A percentile compares a stretch with the other conserved stretches of the same genome.
Conservation (phyloP, 2,888 invertebrate species). For the Carabus problematicus region DNA sequence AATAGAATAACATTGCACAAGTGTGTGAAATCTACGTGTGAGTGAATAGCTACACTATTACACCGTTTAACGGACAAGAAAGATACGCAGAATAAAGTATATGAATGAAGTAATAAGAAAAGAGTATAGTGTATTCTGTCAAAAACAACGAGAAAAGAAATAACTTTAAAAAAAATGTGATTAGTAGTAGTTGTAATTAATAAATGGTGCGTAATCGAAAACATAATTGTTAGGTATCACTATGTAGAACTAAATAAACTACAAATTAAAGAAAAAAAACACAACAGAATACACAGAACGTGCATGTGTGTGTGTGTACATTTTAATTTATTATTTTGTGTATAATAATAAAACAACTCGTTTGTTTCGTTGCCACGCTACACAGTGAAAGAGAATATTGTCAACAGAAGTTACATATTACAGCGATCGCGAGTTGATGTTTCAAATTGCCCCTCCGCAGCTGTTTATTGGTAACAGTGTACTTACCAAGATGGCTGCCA, state of each 20-base stretch:
- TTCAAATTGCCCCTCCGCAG: slow-evolving; percentile 6
- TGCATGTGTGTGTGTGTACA: slow-evolving; percentile 11
- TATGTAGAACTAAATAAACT: neutral
- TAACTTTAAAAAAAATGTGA: neutral
- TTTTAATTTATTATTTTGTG: slow-evolving; percentile 23
- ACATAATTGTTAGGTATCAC: neutral
- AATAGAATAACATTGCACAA: slow-evolving; percentile 29
- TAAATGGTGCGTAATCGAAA: neutral
- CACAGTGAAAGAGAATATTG: slow-evolving; percentile 4
- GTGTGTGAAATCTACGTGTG: slow-evolving; percentile 1
- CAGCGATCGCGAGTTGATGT: slow-evolving; percentile 9
- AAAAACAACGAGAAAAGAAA: neutral
- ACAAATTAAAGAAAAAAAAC: slow-evolving; percentile 1
- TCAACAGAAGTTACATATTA: neutral
- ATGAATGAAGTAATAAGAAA: no score
- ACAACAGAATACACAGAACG: neutral
- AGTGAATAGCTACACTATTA: slow-evolving; percentile 23
- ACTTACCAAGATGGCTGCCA: no score
- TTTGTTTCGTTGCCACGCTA: slow-evolving; percentile 24
- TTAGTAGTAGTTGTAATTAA: neutral
- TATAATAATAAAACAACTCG: slow-evolving; percentile 25
- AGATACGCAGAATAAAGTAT: no score
- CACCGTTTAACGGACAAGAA: slow-evolving; percentile 16
- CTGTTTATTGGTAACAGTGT: no score
- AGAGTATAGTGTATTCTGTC: slow-evolving; percentile 25